Evolutionary conservation across 2,888 invertebrate species (phyloP).

Genomic region (Empis livida): DNA sequence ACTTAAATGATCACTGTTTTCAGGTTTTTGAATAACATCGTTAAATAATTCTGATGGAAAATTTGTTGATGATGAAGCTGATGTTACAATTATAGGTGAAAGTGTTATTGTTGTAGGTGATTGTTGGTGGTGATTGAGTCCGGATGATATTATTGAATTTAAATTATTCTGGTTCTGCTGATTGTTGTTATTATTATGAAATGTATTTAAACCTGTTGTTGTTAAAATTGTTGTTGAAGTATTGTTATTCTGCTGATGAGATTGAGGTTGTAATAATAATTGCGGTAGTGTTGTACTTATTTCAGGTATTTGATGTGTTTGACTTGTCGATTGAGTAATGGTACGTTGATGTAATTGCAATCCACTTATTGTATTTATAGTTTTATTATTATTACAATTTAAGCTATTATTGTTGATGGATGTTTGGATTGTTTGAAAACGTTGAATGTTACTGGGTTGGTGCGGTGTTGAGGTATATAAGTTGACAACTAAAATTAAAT

Average conservation of each 20-base stretch:
- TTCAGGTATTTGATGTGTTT: constrained; percentile 16
- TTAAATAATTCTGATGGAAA: constrained; percentile 15
- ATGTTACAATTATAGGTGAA: constrained; percentile 20
- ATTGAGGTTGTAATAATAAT: constrained; percentile 17
- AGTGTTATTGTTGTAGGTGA: constrained; percentile 16
- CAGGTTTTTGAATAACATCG: constrained; percentile 7
- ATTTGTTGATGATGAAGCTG: constrained; percentile 21
- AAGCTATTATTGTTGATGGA: constrained; percentile 11
- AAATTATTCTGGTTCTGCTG: constrained; percentile 1
- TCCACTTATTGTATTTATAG: constrained; percentile 10
- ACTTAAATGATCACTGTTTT: too few relatives aligned
- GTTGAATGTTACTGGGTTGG: constrained; percentile 13
- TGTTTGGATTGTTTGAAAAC: constrained; percentile 18
- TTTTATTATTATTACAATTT: neutral
- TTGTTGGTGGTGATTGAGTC: neutral
- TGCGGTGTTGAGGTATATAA: constrained; percentile 21
- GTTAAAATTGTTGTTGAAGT: constrained; percentile 10
- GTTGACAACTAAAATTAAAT: constrained; percentile 22
- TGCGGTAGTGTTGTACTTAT: constrained; percentile 19
- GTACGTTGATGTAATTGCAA: constrained; percentile 6
- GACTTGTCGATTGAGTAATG: constrained; percentile 9
- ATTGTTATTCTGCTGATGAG: constrained; percentile 9
- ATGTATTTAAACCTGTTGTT: constrained; percentile 11
- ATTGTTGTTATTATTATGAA: constrained; percentile 9
- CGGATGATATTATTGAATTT: constrained; percentile 2